Conservation (phyloP, 2,113 vertebrate species). For the Cepphus grylle region DNA sequence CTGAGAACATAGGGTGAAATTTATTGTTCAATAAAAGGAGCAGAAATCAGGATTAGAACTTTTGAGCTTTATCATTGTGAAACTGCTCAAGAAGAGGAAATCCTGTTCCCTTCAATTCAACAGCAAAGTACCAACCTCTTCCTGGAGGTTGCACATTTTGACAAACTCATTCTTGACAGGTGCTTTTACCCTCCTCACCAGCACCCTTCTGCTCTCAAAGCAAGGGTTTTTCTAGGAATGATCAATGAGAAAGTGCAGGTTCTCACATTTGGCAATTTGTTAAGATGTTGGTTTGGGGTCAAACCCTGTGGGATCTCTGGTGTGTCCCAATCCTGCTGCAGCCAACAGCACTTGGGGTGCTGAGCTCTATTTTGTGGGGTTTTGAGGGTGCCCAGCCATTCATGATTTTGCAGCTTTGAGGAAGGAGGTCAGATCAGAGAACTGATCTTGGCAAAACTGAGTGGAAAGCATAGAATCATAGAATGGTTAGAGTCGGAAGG, state of each 20-base stretch:
- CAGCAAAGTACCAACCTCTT: neutral
- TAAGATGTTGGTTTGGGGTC: neutral
- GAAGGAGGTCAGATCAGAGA: neutral
- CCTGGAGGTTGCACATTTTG: neutral
- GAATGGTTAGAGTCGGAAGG: neutral
- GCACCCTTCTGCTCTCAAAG: neutral
- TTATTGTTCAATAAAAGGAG: neutral
- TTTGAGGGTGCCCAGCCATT: neutral
- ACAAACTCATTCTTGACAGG: neutral
- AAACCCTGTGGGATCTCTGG: neutral
- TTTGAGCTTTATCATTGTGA: neutral
- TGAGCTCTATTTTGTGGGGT: neutral
- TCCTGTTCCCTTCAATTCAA: neutral
- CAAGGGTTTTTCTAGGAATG: neutral
- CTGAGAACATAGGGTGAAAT: neutral
- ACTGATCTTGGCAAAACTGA: neutral
- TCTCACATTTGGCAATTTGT: neutral
- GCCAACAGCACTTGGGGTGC: neutral
- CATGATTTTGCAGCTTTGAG: neutral
- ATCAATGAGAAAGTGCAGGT: neutral
- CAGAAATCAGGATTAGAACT: neutral
- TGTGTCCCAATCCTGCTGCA: neutral
- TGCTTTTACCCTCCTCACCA: neutral
- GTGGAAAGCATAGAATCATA: neutral
- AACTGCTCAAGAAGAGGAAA: neutral